Percentiles rank a stretch among this genome's conserved stretches.
These are phyloP conservation scores for Cordilura impudica DNA, from an alignment of 2,888 invertebrate genomes.

Conservation along the genomic window DNA sequence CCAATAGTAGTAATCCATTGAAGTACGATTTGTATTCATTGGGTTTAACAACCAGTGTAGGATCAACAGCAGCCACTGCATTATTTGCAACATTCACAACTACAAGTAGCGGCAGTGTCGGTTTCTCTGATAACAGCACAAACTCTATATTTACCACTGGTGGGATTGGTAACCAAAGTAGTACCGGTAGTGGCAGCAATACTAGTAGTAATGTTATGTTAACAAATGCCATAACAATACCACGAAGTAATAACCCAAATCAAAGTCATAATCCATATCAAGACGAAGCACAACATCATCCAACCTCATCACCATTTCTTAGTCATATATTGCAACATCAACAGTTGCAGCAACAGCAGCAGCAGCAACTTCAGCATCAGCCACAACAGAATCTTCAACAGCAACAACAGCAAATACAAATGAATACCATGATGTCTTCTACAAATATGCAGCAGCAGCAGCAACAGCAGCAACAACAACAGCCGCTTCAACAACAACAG, in stretches of 20 bases:
- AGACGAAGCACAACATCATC: constrained; percentile 73
- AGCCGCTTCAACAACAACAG: too few species aligned
- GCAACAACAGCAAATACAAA: constrained; percentile 44
- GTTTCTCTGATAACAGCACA: not conserved
- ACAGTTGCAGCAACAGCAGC: constrained; percentile 80
- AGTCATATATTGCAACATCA: constrained; percentile 61
- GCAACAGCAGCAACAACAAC: constrained; percentile 63
- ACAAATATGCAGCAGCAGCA: constrained; percentile 63
- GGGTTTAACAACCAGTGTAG: constrained; percentile 55
- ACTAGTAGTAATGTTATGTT: constrained; percentile 73
- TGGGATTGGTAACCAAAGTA: constrained; percentile 57
- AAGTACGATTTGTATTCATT: constrained; percentile 75
- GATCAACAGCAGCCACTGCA: constrained; percentile 55
- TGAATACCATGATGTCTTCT: constrained; percentile 63
- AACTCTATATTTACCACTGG: constrained; percentile 51
- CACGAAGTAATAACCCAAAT: constrained; percentile 75
- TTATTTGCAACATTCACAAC: constrained; percentile 62
- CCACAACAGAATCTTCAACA: constrained; percentile 29
- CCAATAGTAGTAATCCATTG: constrained; percentile 76
- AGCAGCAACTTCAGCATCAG: constrained; percentile 78
- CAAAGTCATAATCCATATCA: constrained; percentile 72
- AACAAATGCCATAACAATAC: constrained; percentile 76
- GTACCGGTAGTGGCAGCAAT: constrained; percentile 57
- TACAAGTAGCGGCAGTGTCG: constrained; percentile 29
- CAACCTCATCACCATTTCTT: constrained; percentile 64